Evolutionary conservation across 1,140 invertebrate species (phyloP).

Genomic region (Platorchestia sp.): DNA sequence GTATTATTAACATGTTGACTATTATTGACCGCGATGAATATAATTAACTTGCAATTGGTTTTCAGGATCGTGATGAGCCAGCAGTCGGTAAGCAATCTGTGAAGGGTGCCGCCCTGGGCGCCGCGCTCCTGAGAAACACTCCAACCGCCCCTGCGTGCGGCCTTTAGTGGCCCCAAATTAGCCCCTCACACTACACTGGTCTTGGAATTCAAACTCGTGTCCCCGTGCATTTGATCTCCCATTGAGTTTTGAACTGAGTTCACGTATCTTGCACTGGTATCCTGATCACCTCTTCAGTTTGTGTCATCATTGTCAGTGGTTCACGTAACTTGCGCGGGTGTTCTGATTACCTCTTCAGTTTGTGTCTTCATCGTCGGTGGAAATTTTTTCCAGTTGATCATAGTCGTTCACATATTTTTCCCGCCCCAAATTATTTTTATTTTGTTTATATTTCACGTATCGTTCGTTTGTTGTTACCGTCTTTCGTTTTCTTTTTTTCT

Average conservation of each 20-base stretch:
- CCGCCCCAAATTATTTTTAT: neutral
- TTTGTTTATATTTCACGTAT: neutral
- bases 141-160: neutral
- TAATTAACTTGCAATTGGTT: neutral
- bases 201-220: neutral
- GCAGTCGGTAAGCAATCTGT: constrained; percentile 29
- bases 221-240: no score
- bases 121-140: neutral
- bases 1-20: no score
- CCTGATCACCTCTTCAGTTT: no score
- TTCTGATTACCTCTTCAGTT: neutral
- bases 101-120: neutral
- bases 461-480: neutral
- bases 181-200: neutral
- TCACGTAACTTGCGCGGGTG: no score
- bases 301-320: no score
- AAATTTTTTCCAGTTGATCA: neutral
- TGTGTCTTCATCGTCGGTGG: neutral
- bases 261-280: no score
- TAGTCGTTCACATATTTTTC: neutral
- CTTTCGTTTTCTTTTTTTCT: neutral
- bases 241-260: no score
- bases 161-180: neutral
- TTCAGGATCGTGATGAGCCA: constrained; percentile 42
- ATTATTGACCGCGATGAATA: no score